These are phyloP conservation scores for Nomia melanderi DNA, from an alignment of 1,140 invertebrate genomes.

Conservation along the genomic window DNA sequence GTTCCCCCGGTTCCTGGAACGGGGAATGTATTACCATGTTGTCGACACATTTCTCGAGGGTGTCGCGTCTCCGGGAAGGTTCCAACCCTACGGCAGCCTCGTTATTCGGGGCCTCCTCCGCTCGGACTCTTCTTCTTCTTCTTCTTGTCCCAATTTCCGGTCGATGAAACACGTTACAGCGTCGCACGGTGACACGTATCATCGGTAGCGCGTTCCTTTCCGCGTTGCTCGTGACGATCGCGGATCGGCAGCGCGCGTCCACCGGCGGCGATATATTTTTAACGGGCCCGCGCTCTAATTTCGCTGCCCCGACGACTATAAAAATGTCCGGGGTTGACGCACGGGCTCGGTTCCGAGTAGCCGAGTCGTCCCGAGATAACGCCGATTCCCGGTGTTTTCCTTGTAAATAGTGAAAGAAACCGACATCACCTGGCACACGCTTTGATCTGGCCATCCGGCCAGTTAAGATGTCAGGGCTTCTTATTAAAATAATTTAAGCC, in stretches of 20 bases:
- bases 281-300: slow-evolving; percentile 66
- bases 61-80: neutral
- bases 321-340: slow-evolving; percentile 69
- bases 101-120: neutral
- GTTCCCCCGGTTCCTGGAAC: neutral
- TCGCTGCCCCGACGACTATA: slow-evolving; percentile 65
- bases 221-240: neutral
- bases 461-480: slow-evolving; percentile 70
- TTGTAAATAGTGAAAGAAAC: slow-evolving; percentile 72
- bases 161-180: neutral
- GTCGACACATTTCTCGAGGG: slow-evolving; percentile 1
- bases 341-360: slow-evolving; percentile 54
- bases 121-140: neutral
- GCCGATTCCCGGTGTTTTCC: slow-evolving; percentile 57
- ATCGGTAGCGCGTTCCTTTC: neutral
- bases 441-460: slow-evolving; percentile 72
- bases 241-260: neutral
- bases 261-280: slow-evolving; percentile 39
- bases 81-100: neutral
- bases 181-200: neutral
- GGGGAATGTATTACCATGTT: slow-evolving; percentile 1
- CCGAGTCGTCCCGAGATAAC: slow-evolving; percentile 48
- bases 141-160: neutral
- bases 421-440: slow-evolving; percentile 65
- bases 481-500: slow-evolving; percentile 74